Evolutionary conservation across 2,797 vertebrate genomes (phyloP).

Genomic region (Eulemur rubriventer): DNA sequence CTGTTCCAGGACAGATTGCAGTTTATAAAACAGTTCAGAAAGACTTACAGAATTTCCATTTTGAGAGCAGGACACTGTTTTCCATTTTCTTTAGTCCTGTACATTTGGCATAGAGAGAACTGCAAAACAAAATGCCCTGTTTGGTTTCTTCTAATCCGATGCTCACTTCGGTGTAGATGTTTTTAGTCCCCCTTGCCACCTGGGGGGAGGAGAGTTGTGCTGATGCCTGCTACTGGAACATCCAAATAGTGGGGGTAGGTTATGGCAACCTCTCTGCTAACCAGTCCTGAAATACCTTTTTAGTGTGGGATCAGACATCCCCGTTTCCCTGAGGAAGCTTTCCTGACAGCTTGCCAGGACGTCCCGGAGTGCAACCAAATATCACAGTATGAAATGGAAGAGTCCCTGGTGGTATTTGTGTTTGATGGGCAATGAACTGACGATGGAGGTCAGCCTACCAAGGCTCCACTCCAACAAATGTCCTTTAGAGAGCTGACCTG

Average conservation of each 20-base stretch:
- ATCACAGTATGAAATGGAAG: background rate
- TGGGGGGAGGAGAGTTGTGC: background rate
- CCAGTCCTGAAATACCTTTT: background rate
- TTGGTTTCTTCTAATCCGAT: conserved; percentile 25
- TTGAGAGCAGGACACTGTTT: background rate
- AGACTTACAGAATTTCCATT: background rate
- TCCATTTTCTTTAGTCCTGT: background rate
- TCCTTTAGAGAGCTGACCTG: background rate
- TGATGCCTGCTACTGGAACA: background rate
- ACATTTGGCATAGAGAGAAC: background rate
- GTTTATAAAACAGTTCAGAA: background rate
- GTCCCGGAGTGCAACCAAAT: background rate
- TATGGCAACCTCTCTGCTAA: background rate
- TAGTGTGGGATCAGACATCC: background rate
- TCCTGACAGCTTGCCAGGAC: background rate
- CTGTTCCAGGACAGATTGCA: background rate
- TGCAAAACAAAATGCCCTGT: background rate
- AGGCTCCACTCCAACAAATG: background rate
- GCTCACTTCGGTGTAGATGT: background rate
- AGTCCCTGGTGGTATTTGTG: background rate
- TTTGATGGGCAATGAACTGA: background rate
- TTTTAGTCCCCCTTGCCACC: conserved; percentile 12
- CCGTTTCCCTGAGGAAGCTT: background rate
- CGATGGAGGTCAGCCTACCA: background rate
- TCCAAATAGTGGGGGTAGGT: background rate